phyloP scores from a whole-genome alignment of 2,797 vertebrate species.

The Coregonus suidteri region DNA sequence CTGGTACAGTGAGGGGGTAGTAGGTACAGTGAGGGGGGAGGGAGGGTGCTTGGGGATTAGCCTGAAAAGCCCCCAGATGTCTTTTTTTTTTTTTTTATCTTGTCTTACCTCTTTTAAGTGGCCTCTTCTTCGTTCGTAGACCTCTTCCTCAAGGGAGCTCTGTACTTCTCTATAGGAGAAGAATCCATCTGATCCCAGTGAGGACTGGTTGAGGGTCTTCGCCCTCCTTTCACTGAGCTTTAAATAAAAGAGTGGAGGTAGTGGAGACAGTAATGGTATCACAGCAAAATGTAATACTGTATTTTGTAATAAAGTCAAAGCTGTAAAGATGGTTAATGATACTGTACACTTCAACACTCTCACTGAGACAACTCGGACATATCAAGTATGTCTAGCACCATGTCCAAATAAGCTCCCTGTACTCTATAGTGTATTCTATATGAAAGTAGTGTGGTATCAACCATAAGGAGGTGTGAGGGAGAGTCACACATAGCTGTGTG shows the following conservation, averaged over 20 bases:
- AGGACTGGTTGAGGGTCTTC: background rate
- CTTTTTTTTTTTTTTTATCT: too few relatives aligned
- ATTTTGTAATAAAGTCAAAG: too few relatives aligned
- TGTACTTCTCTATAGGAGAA: background rate
- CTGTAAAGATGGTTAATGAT: too few relatives aligned
- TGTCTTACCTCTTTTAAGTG: constrained; percentile 56
- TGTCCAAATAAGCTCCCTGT: background rate
- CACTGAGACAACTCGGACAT: too few relatives aligned
- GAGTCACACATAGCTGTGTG: background rate
- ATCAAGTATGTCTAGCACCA: background rate
- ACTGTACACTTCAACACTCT: too few relatives aligned
- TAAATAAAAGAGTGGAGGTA: background rate
- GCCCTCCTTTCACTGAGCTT: too few relatives aligned
- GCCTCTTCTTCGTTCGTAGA: background rate
- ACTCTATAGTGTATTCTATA: background rate
- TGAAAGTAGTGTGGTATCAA: background rate
- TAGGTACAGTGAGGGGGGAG: constrained; percentile 35
- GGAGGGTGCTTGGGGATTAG: constrained; percentile 58
- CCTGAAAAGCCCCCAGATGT: constrained; percentile 44
- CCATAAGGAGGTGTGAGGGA: background rate
- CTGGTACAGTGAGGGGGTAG: background rate
- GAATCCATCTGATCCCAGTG: background rate
- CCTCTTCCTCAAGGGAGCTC: background rate
- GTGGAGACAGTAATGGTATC: background rate
- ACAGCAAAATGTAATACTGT: background rate